Conservation (phyloP, 2,797 vertebrate genomes). For the Lycodopsis pacificus region DNA sequence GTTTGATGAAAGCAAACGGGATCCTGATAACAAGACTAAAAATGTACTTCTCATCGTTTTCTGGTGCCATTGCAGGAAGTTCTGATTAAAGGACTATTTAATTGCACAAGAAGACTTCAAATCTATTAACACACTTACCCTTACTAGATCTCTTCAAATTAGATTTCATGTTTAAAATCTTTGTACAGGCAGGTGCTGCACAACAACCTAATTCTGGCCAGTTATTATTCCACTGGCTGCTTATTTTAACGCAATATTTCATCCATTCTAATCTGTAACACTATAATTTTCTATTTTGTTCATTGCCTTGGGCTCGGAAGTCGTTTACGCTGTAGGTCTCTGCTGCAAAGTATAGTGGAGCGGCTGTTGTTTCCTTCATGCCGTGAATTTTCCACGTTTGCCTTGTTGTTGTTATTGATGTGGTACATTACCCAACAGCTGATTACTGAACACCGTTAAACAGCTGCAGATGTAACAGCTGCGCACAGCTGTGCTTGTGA, state of each 20-base stretch:
- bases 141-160: neutral
- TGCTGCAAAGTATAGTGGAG: conserved; percentile 18
- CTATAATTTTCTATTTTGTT: conserved; percentile 33
- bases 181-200: neutral
- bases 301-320: conserved; percentile 28
- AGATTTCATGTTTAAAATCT: neutral
- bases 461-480: conserved; percentile 71
- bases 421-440: conserved; percentile 57
- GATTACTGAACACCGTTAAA: conserved; percentile 66
- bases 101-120: neutral
- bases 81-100: conserved; percentile 2
- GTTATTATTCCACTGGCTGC: conserved; percentile 5
- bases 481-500: conserved; percentile 31
- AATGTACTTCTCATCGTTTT: conserved; percentile 16
- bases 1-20: conserved; percentile 34
- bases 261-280: conserved; percentile 13
- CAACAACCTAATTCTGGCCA: neutral
- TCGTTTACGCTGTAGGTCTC: conserved; percentile 19
- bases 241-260: neutral
- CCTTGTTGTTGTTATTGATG: conserved; percentile 59
- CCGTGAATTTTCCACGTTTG: conserved; percentile 76
- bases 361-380: conserved; percentile 47
- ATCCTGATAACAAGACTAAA: conserved; percentile 13
- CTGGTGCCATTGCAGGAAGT: neutral
- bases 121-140: neutral